Evolutionary conservation across 1,140 invertebrate genomes (phyloP).

Genomic region (Vanessa atalanta): DNA sequence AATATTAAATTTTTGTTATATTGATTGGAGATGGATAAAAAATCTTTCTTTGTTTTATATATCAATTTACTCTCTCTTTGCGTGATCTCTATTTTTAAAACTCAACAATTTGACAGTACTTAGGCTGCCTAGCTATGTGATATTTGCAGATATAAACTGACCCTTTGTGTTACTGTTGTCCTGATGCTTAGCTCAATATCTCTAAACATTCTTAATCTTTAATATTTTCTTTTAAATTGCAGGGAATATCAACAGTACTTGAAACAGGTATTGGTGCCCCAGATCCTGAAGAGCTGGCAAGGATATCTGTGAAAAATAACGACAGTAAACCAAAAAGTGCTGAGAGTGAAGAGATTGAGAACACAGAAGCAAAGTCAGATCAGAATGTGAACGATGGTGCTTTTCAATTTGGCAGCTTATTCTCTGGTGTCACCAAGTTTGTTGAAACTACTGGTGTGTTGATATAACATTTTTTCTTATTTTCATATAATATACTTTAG

Average conservation of each 20-base stretch:
- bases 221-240: slow-evolving; percentile 27
- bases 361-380: slow-evolving; percentile 25
- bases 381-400: slow-evolving; percentile 45
- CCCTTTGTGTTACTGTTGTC: too few relatives aligned
- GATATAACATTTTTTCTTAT: background rate
- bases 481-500: background rate
- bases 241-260: slow-evolving; percentile 84
- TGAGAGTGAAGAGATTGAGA: slow-evolving; percentile 40
- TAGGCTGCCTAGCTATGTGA: too few relatives aligned
- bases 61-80: too few relatives aligned
- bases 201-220: too few relatives aligned
- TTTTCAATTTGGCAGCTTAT: slow-evolving; percentile 84
- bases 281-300: slow-evolving; percentile 87
- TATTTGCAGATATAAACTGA: too few relatives aligned
- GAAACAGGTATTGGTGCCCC: slow-evolving; percentile 89
- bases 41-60: too few relatives aligned
- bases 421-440: slow-evolving; percentile 87
- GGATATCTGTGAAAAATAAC: slow-evolving; percentile 55
- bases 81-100: too few relatives aligned
- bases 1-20: too few relatives aligned
- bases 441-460: slow-evolving; percentile 84
- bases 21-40: too few relatives aligned
- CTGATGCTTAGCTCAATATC: too few relatives aligned
- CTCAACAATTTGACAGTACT: too few relatives aligned
- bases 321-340: slow-evolving; percentile 35